Base-by-base conservation (phyloP, 2,797 vertebrate genomes). In the Phrynocephalus vlangalii region DNA sequence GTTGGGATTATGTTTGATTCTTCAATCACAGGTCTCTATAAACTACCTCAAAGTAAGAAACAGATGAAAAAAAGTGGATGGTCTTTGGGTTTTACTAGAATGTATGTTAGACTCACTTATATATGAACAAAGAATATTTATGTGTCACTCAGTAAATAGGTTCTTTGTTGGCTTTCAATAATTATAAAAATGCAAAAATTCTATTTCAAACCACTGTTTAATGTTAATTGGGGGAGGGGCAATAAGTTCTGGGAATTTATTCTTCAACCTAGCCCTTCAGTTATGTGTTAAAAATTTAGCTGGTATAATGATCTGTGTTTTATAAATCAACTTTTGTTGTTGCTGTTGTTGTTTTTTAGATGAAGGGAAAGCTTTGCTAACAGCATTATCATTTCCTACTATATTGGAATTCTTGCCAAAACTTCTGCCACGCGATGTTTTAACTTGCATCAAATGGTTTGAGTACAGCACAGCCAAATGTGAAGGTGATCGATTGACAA, bases 371-470 rank as follows among this genome's bases (percentile, higher is more conserved):
- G 92, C 73, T 0, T 94, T 95, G 1, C 87, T 93, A 91, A 90
- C 33, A 84, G 96, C 96, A 50, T 92, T 95, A 90, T 20, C 63
- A 72, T 97, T 96, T 86, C 98, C 97, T 0, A 88, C 81, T 85
- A 80, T 98, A 73, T 89, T 98, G 97, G 95, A 96, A 86, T 97
- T 97, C 91, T 86, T 98, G 86, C 97, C 97, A 0, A 11, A 85
- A 60, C 97, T 98, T 92, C 93, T 98, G 89, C 97, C 98, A 0
- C 91, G 94, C 13, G 94, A 96, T 85, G 97, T 98, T 89, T 92
- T 90, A 87, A 79, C 16, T 48, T 94, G 98, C 13, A 44, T 97
- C 70, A 1, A 72, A 71, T 18, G 20, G 79, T 73, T 60, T 26
- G 0, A 6, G 13, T 83, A 88, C 78, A n/a, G 79, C 38, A 72